Percentiles rank a stretch among this genome's conserved stretches.
These are phyloP conservation scores for Equus przewalskii DNA, from an alignment of 2,113 vertebrate species.

Conservation along the genomic window DNA sequence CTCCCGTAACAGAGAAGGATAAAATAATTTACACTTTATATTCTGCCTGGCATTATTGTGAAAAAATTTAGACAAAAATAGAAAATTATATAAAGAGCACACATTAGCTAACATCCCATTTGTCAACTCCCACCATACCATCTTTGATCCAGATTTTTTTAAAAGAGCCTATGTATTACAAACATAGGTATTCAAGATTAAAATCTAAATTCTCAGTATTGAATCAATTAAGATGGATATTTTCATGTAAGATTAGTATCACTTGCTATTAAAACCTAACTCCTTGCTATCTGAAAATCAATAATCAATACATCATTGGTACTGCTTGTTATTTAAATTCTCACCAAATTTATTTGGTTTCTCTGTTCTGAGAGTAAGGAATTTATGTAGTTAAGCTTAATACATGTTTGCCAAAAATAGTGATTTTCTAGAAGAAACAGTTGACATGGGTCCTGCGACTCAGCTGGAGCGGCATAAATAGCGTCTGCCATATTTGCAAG, in stretches of 20 bases:
- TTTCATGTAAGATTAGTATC: background rate
- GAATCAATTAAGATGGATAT: background rate
- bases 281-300: background rate
- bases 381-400: background rate
- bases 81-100: background rate
- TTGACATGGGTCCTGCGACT: background rate
- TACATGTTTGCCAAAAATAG: background rate
- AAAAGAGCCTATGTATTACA: background rate
- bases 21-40: background rate
- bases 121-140: background rate
- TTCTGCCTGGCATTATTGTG: background rate
- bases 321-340: background rate
- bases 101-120: background rate
- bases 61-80: background rate
- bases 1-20: background rate
- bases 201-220: background rate
- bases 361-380: background rate
- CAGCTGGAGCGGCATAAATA: background rate
- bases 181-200: background rate
- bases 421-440: constrained; percentile 10
- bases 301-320: background rate
- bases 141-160: background rate
- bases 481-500: background rate
- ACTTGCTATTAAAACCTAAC: background rate
- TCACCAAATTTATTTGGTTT: background rate